phyloP scores from a whole-genome alignment of 2,113 vertebrate species.

The Aspidoscelis tigris region DNA sequence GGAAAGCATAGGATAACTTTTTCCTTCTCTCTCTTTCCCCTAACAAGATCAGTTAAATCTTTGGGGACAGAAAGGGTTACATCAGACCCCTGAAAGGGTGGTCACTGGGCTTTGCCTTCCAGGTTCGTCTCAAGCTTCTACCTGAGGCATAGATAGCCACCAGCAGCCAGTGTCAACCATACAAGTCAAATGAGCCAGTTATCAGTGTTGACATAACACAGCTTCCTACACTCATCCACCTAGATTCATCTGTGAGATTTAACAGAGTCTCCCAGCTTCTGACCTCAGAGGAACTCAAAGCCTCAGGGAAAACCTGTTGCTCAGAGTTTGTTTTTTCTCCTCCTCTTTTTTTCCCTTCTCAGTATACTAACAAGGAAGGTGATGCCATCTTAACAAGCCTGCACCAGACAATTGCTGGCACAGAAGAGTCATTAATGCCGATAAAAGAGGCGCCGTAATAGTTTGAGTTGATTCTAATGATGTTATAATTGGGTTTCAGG shows the following conservation, averaged over 20 bases:
- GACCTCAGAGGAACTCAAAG: neutral
- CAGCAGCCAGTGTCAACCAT: neutral
- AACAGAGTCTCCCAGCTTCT: neutral
- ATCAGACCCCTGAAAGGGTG: too few species aligned
- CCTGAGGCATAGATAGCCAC: neutral
- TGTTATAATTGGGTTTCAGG: constrained; percentile 36
- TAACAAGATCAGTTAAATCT: too few species aligned
- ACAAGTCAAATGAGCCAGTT: neutral
- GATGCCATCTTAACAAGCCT: constrained; percentile 15
- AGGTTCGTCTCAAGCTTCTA: too few species aligned
- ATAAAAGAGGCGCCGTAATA: constrained; percentile 10
- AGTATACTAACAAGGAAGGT: neutral
- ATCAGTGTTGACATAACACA: neutral
- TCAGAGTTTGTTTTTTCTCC: neutral
- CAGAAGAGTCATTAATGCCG: neutral
- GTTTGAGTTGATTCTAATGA: constrained; percentile 30
- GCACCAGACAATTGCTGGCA: neutral
- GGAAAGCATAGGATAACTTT: too few species aligned
- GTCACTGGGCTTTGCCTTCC: too few species aligned
- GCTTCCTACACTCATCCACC: neutral
- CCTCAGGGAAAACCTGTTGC: neutral
- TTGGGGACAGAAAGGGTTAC: too few species aligned
- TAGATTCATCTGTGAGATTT: neutral
- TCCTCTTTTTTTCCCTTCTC: neutral
- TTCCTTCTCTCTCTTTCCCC: too few species aligned